These are phyloP conservation scores for Apistogramma diplotaenia DNA, from an alignment of 2,113 vertebrate species.

Conservation along the genomic window DNA sequence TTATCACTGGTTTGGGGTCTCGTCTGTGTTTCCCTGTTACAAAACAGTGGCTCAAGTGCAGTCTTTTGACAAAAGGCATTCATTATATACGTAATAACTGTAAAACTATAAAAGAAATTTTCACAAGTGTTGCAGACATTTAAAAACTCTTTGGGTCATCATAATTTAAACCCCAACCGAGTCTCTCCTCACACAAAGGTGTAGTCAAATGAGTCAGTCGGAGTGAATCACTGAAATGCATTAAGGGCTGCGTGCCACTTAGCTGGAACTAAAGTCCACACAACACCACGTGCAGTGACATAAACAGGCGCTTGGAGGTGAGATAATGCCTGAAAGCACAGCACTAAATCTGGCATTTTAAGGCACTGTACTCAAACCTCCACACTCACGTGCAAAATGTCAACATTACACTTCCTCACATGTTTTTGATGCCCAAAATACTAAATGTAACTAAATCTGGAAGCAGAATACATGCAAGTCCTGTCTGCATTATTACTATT, in stretches of 20 bases:
- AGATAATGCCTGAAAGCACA: conserved; percentile 8
- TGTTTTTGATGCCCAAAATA: neutral
- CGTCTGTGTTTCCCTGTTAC: neutral
- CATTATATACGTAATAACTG: no score
- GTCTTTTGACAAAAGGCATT: no score
- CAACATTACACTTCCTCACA: neutral
- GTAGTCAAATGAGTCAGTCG: conserved; percentile 27
- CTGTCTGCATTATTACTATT: neutral
- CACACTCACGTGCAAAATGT: neutral
- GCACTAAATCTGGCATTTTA: neutral
- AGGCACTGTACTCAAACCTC: neutral
- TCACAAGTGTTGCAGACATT: neutral
- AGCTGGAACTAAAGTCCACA: neutral
- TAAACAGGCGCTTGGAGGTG: neutral
- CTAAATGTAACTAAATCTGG: neutral
- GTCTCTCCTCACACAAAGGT: conserved; percentile 10
- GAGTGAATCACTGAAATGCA: conserved; percentile 23
- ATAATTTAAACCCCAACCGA: neutral
- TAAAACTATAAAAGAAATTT: neutral
- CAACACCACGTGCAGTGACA: neutral
- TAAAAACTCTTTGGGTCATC: neutral
- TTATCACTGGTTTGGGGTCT: neutral
- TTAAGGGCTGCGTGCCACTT: conserved; percentile 14
- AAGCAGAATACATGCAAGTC: neutral
- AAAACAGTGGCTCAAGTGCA: no score